Base-by-base conservation (phyloP, 2,797 vertebrate genomes). In the Aythya fuligula region DNA sequence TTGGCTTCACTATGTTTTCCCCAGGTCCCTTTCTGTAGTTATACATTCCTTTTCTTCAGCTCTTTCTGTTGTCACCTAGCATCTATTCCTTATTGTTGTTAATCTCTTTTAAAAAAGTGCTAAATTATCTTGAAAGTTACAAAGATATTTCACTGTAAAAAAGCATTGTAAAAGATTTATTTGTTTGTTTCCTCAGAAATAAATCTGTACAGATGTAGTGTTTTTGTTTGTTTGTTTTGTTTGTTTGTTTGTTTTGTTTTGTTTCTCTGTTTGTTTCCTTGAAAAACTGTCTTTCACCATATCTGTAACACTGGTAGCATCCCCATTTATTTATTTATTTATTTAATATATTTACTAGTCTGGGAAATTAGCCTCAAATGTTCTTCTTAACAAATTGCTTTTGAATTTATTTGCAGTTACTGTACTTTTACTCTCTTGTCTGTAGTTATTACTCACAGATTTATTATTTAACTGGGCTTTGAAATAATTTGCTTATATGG, bases 221-320 rank as follows among this genome's bases (percentile, higher is more conserved):
- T 4, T 54, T 1, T 6, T 67, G 8, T 53, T 27, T 51, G 8
- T 51, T 51, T 51, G 13, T 49, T 49, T 22, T 49, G 12, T 27
- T 51, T 25, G 11, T 49, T 49, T 49, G 20, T 47, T 49, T 49
- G 7, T 24, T 49, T 3, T 87, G 27, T 41, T 2, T 6, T 54
- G 1, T 6, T 51, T 25, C 8, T 53, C 27, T 53, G 14, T 27
- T 51, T 51, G 13, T 51, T 91, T 64, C 51, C 51, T 30, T 2
- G 0, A 61, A 74, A 87, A 72, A 34, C 17, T 1, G 15, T 36
- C 0, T 41, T 89, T 76, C 8, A 62, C 5, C 0, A 0, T 21
- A 2, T 73, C 47, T 86, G 34, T 43, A 72, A 30, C 24, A 78
- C 6, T 61, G 5, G 7, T 51, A 93, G 6, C 10, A 72, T 22